These are phyloP conservation scores for Cyanistes caeruleus DNA, from an alignment of 2,113 vertebrate genomes.

Conservation along the genomic window DNA sequence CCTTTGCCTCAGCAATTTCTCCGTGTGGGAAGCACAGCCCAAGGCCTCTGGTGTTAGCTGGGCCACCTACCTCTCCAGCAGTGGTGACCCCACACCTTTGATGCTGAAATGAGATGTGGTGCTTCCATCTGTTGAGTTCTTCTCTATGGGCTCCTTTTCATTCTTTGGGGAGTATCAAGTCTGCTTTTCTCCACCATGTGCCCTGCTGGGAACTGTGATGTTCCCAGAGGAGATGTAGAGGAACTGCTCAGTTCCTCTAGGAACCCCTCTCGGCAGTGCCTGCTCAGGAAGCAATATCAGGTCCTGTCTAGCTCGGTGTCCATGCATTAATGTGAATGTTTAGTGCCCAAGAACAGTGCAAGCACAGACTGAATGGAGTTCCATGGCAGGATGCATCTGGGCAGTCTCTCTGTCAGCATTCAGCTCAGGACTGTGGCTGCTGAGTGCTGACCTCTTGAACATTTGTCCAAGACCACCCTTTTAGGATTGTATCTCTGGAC, in stretches of 20 bases:
- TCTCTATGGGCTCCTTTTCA: background rate
- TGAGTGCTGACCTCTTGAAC: background rate
- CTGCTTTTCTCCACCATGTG: background rate
- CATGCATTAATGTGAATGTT: background rate
- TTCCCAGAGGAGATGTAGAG: background rate
- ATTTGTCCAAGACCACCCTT: background rate
- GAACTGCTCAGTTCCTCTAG: background rate
- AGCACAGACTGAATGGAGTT: background rate
- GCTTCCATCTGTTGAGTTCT: background rate
- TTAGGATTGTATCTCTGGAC: fast-evolving
- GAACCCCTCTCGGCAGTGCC: fast-evolving
- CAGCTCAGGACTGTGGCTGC: background rate
- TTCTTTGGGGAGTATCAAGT: background rate
- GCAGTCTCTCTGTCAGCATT: background rate
- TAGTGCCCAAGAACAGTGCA: background rate
- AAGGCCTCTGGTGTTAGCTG: background rate
- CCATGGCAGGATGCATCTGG: background rate
- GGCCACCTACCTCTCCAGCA: background rate
- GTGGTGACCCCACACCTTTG: background rate
- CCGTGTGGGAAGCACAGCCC: background rate
- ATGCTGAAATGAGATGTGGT: background rate
- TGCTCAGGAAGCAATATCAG: background rate
- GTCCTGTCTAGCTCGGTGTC: background rate
- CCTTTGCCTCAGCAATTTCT: background rate
- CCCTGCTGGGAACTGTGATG: background rate